phyloP scores from a whole-genome alignment of 2,888 invertebrate species.

The Ectobius pallidus region DNA sequence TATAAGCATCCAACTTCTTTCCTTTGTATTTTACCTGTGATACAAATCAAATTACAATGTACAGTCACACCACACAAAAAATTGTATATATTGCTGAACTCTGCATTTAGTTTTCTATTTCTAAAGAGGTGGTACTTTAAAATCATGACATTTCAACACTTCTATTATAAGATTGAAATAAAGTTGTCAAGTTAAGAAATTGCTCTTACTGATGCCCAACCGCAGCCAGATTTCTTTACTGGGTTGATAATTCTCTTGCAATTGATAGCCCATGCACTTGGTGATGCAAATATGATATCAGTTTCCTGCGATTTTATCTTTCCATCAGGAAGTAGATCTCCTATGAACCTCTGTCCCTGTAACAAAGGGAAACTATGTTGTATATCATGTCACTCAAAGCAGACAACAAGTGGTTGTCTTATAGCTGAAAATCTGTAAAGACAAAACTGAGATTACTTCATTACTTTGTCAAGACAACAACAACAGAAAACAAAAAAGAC shows the following conservation, averaged over 20 bases:
- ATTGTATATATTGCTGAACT: no score
- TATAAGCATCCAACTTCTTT: slow-evolving; percentile 86
- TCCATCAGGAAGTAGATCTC: slow-evolving; percentile 83
- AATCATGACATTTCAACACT: no score
- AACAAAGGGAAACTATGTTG: slow-evolving; percentile 47
- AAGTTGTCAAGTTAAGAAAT: background rate
- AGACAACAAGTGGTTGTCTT: no score
- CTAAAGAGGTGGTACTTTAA: no score
- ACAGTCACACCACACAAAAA: no score
- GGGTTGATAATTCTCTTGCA: slow-evolving; percentile 91
- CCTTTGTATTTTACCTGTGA: slow-evolving; percentile 70
- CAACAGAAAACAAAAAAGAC: no score
- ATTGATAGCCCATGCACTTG: slow-evolving; percentile 92
- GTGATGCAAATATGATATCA: slow-evolving; percentile 84
- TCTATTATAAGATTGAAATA: no score
- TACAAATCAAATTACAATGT: slow-evolving; percentile 23
- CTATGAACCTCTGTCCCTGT: slow-evolving; percentile 87
- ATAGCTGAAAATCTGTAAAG: no score
- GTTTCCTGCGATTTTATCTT: slow-evolving; percentile 90
- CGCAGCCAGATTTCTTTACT: slow-evolving; percentile 89
- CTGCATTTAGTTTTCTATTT: no score
- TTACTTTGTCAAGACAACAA: no score
- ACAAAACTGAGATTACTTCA: no score
- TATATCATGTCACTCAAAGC: no score
- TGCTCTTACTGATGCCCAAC: slow-evolving; percentile 86